Evolutionary conservation across 2,888 invertebrate genomes (phyloP).

Genomic region (Agrochola lota): DNA sequence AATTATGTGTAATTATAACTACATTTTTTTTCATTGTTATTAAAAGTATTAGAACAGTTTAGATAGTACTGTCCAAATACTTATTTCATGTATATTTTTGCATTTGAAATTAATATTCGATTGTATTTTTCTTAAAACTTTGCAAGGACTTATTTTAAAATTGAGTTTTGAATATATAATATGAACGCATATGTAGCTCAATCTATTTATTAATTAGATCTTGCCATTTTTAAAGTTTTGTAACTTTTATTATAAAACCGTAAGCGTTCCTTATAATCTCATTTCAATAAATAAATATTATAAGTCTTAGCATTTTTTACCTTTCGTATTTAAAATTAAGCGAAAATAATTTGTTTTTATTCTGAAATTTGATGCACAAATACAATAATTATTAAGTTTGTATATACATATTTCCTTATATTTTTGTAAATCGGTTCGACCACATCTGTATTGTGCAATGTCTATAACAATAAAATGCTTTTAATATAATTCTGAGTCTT

Average conservation of each 20-base stretch:
- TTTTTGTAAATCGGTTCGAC: slow-evolving; percentile 76
- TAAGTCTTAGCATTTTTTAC: slow-evolving; percentile 63
- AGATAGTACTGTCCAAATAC: slow-evolving; percentile 35
- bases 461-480: slow-evolving; percentile 78
- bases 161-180: slow-evolving; percentile 43
- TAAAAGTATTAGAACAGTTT: slow-evolving; percentile 54
- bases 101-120: slow-evolving; percentile 50
- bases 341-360: slow-evolving; percentile 54
- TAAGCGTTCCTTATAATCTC: slow-evolving; percentile 58
- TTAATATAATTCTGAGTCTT: slow-evolving; percentile 62
- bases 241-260: slow-evolving; percentile 52
- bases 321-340: slow-evolving; percentile 62
- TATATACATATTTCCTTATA: slow-evolving; percentile 73
- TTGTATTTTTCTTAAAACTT: slow-evolving; percentile 53
- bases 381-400: slow-evolving; percentile 65
- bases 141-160: slow-evolving; percentile 42
- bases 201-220: slow-evolving; percentile 61
- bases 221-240: slow-evolving; percentile 65
- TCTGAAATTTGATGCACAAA: slow-evolving; percentile 75
- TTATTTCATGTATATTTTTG: slow-evolving; percentile 53
- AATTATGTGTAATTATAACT: too few relatives aligned
- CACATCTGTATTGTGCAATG: slow-evolving; percentile 73
- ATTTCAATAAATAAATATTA: slow-evolving; percentile 53
- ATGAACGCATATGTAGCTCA: slow-evolving; percentile 66
- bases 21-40: slow-evolving; percentile 13